Base-by-base conservation (phyloP, 2,888 invertebrate species). In the Geophilus truncorum region DNA sequence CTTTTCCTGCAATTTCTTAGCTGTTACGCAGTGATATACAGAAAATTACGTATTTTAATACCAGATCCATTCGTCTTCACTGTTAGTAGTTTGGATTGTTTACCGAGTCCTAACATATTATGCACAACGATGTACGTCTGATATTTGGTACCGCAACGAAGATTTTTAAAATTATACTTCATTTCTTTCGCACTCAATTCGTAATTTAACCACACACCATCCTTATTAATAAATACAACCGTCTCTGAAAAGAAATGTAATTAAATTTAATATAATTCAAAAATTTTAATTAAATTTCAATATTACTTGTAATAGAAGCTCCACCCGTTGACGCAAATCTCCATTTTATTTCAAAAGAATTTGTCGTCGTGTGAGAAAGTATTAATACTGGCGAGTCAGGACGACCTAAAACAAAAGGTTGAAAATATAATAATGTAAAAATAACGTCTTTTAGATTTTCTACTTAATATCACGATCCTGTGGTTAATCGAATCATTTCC, bases 401-500 rank as follows among this genome's bases (percentile, higher is more conserved):
- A 12, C 18, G 32, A 32, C 34, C 77, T 77, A n/a, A 10, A n/a
- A n/a, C n/a, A n/a, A n/a, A n/a, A n/a, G n/a, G n/a, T n/a, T 5
- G n/a, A 25, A 77, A 25, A 12, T 1, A 30, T 32, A 28, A 9
- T 2, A 9, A 34, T 9, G 15, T n/a, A 28, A 6, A 25, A 18
- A 32, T 57, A 75, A 75, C 23, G 25, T 75, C 7, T 18, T 32
- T 9, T 18, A 77, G 1, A 30, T 18, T 79, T 81, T 85, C 84
- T 85, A 93, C 93, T 93, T 84, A 94, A 93, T 0, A 97, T 95
- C 83, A 94, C 92, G 79, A 97, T 90, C 81, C 93, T 93, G 87
- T 96, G 96, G 0, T 94, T 94, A 79, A 97, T 94, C n/a, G 94
- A 93, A 85, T 97, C 97, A 84, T 94, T 93, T 78, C 97, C 97